A percentile compares a stretch with the other conserved stretches of the same genome.
Conservation (phyloP, 2,113 vertebrate genomes). For the Tringa solitaria region DNA sequence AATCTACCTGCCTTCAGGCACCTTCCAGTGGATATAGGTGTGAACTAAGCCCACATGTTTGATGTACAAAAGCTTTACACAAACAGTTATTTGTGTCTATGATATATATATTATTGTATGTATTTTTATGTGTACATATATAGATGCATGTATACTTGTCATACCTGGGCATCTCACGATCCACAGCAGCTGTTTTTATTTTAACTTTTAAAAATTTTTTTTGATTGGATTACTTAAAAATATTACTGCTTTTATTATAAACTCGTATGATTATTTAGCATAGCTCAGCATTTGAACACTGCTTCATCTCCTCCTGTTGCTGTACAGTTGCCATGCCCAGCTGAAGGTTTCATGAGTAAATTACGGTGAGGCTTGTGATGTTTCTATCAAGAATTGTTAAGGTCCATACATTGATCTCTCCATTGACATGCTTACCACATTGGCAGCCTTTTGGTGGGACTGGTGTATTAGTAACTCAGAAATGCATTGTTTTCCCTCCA, state of each 20-base stretch:
- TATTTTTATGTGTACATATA: not conserved
- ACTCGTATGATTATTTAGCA: not conserved
- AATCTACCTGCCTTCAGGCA: not conserved
- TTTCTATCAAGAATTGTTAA: not conserved
- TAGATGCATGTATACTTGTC: not conserved
- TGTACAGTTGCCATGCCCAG: not conserved
- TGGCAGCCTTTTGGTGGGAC: not conserved
- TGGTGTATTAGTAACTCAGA: not conserved
- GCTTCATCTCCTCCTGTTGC: not conserved
- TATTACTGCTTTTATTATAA: not conserved
- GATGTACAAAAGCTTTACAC: not conserved
- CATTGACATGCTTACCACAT: not conserved
- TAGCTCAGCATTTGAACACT: not conserved
- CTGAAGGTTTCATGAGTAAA: not conserved
- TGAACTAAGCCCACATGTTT: not conserved
- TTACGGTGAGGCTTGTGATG: not conserved
- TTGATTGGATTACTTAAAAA: not conserved
- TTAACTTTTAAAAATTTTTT: not conserved
- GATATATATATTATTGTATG: not conserved
- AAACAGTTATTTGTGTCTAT: not conserved
- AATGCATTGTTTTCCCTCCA: not conserved
- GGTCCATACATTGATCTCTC: not conserved
- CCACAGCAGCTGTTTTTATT: not conserved
- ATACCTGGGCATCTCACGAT: not conserved
- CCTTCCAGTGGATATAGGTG: not conserved